Base-by-base conservation (phyloP, 2,113 vertebrate genomes). In the Marmota flaviventris region DNA sequence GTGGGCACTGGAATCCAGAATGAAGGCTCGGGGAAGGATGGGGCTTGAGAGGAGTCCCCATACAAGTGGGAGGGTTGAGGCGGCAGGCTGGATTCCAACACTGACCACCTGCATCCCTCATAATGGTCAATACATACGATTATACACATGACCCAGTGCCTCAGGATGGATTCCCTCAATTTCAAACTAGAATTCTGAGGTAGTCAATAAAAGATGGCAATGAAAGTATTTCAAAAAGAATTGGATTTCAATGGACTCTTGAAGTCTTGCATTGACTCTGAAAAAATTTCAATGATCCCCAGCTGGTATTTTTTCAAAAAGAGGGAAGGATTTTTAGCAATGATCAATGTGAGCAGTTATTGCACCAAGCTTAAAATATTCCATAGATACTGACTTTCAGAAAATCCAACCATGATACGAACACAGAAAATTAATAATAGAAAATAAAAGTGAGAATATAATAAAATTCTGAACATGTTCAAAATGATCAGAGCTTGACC, bases 171-270 rank as follows among this genome's bases (percentile, higher is more conserved):
- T 24, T 16, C 51, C 45, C 9, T 39, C 18, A 12, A 34, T 58
- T 69, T 69, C 58, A 78, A 70, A 37, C 13, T 37, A 79, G 22
- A 56, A 22, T 34, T 89, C 37, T 24, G 70, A 25, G 56, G n/a
- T 7, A 37, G 10, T 53, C 29, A 56, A 37, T 78, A 37, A 34
- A 63, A 89, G 82, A 72, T 27, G 22, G 8, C n/a, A 94, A 65
- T 63, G 32, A 58, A 82, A 58, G 67, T 67, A 87, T 56, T 87
- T 84, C 14, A 42, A 45, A 70, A 91, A 89, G n/a, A 70, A 84
- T 65, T 65, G 16, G 48, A 32, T 95, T 93, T 42, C 90, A 91
- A 51, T 77, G 63, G n/a, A 78, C 5, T 78, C 27, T 45, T 84
- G 32, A 96, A 91, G 73, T 67, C 25, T 85, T 81, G 18, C 45